phyloP scores from a whole-genome alignment of 2,113 vertebrate species.

The Ciconia boyciana region DNA sequence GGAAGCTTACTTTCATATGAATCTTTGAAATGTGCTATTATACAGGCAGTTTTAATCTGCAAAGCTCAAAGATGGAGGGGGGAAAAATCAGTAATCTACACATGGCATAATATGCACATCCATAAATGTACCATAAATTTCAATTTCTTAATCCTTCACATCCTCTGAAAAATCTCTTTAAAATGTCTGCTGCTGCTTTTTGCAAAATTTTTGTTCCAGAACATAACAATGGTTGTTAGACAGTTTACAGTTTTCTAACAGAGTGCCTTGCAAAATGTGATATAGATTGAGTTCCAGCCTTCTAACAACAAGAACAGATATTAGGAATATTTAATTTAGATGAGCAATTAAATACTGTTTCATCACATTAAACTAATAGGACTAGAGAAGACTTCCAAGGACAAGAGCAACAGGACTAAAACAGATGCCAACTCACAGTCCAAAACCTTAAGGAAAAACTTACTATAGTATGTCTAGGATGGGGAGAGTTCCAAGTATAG shows the following conservation, averaged over 20 bases:
- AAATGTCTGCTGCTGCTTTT: neutral
- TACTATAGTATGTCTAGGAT: neutral
- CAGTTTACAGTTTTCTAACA: neutral
- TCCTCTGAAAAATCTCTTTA: neutral
- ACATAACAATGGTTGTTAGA: neutral
- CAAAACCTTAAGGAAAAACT: neutral
- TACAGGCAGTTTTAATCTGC: neutral
- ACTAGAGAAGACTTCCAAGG: neutral
- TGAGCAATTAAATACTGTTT: neutral
- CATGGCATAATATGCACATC: neutral
- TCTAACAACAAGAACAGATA: neutral
- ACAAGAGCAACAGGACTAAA: neutral
- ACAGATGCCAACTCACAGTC: neutral
- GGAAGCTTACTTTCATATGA: neutral
- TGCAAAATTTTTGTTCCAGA: neutral
- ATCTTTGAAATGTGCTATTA: slow-evolving; percentile 31
- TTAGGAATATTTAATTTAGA: neutral
- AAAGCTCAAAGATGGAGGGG: neutral
- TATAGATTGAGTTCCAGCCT: neutral
- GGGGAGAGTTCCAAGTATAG: neutral
- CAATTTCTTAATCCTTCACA: neutral
- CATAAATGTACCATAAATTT: neutral
- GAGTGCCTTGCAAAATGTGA: neutral
- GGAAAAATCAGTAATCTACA: neutral
- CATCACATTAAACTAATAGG: neutral